Evolutionary conservation across 2,113 vertebrate species (phyloP).

Genomic region (Ciconia maguari): DNA sequence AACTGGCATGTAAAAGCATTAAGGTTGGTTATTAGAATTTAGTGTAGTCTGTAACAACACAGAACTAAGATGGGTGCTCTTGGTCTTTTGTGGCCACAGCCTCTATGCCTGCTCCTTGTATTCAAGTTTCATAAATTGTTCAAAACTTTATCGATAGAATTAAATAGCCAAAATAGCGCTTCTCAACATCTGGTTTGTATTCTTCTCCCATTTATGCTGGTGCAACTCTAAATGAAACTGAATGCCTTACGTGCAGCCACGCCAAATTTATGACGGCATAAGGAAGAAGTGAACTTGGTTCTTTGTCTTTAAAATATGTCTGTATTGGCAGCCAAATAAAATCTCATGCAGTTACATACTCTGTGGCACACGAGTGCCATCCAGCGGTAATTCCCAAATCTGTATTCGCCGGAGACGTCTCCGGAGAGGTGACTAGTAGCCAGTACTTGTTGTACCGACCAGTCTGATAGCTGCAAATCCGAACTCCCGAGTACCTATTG

Average conservation of each 20-base stretch:
- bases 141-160: background rate
- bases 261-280: background rate
- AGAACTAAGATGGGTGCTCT: background rate
- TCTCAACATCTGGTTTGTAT: constrained; percentile 4
- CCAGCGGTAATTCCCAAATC: constrained; percentile 16
- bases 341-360: background rate
- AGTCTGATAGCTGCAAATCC: background rate
- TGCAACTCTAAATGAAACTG: background rate
- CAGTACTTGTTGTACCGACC: background rate
- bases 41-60: background rate
- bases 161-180: background rate
- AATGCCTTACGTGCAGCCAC: background rate
- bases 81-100: background rate
- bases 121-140: background rate
- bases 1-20: background rate
- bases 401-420: background rate
- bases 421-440: background rate
- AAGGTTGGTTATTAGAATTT: background rate
- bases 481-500: background rate
- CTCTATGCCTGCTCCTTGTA: background rate
- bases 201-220: background rate
- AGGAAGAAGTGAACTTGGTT: background rate
- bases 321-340: background rate
- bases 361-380: constrained; percentile 41
- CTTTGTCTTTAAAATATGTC: background rate